Evolutionary conservation across 2,888 invertebrate species (phyloP), one percentile per base, ranked within the genome.

Genomic region (Plusia festucae): DNA sequence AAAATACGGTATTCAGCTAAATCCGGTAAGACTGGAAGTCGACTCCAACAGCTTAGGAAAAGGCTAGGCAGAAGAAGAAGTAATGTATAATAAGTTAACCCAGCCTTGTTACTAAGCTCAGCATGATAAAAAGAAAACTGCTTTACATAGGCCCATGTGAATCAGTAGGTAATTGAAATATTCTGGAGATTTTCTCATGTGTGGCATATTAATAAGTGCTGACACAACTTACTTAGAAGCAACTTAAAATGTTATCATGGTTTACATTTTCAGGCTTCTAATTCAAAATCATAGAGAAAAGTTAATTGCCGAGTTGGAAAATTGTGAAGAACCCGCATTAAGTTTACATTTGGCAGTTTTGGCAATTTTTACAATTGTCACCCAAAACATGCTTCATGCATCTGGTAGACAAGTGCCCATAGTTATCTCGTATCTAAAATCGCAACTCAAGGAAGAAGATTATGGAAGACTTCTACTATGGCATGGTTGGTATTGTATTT

Each of bases 361-460:
- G 69, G 95, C 98, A 51, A 96, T 99, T 62, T 99, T 98, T 86
- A 98, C 98, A 58, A 96, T 96, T 11, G 95, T 97, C 2, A 98
- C 98, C 0, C 97, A 98, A 81, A 96, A 96, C 79, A 97, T 98
- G 95, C 87, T 99, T 27, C 98, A 99, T 90, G 98, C 98, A 15
- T 99, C 99, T 27, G 99, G 99, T 0, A 97, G 98, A 88, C 98
- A 98, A 93, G 98, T 99, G 13, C 97, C 98, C 0, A 95, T 97
- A 18, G 96, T 99, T 76, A 95, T 99, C 53, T 87, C 95, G 0
- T 97, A 96, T 88, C 95, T 99, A 59, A 96, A 97, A 75, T 94
- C 96, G 22, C 96, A 96, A 79, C 90, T 99, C 57, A 96, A 96
- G 68, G 94, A 95, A 24, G 97, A 97, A 7, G 96, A 97, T 65